These are phyloP conservation scores for Anorthoa munda DNA, from an alignment of 2,888 invertebrate genomes.

Conservation along the genomic window DNA sequence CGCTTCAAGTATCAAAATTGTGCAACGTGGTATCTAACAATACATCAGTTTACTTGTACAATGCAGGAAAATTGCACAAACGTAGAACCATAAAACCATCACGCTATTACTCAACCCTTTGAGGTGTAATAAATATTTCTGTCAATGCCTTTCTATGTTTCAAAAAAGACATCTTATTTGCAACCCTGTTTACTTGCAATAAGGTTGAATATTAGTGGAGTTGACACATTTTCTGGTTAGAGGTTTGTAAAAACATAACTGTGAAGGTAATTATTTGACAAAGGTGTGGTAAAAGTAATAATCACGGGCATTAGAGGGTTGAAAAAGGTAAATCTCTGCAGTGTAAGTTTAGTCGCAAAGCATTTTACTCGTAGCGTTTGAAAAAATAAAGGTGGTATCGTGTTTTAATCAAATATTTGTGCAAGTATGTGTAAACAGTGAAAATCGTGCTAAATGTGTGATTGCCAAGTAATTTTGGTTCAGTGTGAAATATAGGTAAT, in stretches of 20 bases:
- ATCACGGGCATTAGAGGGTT: conserved; percentile 82
- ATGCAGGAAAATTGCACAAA: conserved; percentile 88
- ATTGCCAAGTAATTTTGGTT: conserved; percentile 47
- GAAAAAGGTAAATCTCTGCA: conserved; percentile 77
- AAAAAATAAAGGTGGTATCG: conserved; percentile 31
- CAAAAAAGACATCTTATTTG: conserved; percentile 52
- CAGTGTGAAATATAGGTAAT: conserved; percentile 56
- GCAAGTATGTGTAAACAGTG: conserved; percentile 35
- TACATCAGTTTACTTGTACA: conserved; percentile 72
- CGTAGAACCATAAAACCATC: conserved; percentile 88
- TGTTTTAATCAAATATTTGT: conserved; percentile 39
- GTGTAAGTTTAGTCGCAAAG: conserved; percentile 78
- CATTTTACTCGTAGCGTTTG: conserved; percentile 57
- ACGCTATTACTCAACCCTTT: conserved; percentile 87
- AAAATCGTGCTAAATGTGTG: conserved; percentile 28
- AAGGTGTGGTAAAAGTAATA: conserved; percentile 82
- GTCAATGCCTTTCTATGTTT: conserved; percentile 71
- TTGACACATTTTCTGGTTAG: conserved; percentile 44
- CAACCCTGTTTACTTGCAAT: conserved; percentile 56
- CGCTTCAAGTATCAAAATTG: conserved; percentile 67
- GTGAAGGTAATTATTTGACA: conserved; percentile 85
- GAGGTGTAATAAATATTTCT: conserved; percentile 87
- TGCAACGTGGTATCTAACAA: conserved; percentile 46
- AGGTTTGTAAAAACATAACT: conserved; percentile 79
- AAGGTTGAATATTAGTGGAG: conserved; percentile 58